Base-by-base conservation (phyloP, 1,140 invertebrate species). In the Drosophila neocordata region DNA sequence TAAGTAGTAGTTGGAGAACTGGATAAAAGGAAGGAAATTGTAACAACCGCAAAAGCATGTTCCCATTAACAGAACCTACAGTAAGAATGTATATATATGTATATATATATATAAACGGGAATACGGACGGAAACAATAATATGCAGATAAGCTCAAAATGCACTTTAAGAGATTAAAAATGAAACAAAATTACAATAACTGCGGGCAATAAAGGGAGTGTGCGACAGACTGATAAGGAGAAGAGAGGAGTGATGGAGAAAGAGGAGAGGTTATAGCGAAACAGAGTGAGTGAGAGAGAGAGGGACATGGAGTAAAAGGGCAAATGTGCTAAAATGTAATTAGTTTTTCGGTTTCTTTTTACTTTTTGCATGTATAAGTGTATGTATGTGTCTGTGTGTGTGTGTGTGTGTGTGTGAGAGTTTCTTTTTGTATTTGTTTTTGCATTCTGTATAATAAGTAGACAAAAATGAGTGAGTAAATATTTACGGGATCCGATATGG, bases 401-500 rank as follows among this genome's bases (percentile, higher is more conserved):
- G 7, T 57, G 13, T 20, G 27, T 57, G 4, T 41, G 38, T 58
- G 34, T 24, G 24, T 24, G 24, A 6, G 1, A 31, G 27, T 44
- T 11, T 57, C 4, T 52, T 31, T 35, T 0, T 11, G 1, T 18
- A n/a, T 52, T 4, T 20, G 24, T 15, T 48, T 18, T 18, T 34
- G 22, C 11, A 34, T 38, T 59, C 34, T 34, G 15, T 24, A 27
- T 60, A 13, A 35, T 20, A 31, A 12, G 72, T 66, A 63, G 70
- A 37, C 8, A 24, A 31, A 34, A 76, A 76, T 34, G n/a, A n/a
- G 65, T 56, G 53, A 53, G 58, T 69, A 70, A 74, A 85, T 87
- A 87, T 88, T 87, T 87, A 87, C 83, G 79, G 83, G 83, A 52
- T 83, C 57, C 55, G 75, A 77, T 57, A 65, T 67, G 60, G 83